Evolutionary conservation across 92 coral and sea anemone species (phyloP).

Genomic region (Parazoanthus swiftii): DNA sequence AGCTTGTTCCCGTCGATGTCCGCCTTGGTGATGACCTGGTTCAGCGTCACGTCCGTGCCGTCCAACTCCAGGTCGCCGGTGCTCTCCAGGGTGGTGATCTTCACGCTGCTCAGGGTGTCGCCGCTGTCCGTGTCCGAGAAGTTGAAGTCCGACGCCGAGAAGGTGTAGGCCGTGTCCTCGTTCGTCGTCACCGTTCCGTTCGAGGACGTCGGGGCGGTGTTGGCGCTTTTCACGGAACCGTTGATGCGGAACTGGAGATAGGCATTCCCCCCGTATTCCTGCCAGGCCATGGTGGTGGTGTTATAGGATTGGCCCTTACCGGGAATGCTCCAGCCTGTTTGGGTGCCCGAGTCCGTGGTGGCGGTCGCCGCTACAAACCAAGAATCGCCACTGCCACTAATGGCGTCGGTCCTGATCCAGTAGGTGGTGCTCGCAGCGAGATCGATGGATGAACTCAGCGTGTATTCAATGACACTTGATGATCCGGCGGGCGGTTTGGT

Average conservation of each 20-base stretch:
- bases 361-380: not conserved
- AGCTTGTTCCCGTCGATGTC: not conserved
- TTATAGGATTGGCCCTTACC: not conserved
- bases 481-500: constrained; percentile 12
- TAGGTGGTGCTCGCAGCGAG: constrained; percentile 17
- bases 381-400: not conserved
- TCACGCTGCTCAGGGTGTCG: not conserved
- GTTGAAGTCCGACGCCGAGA: constrained; percentile 1
- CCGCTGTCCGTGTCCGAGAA: not conserved
- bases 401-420: not conserved
- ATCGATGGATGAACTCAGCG: constrained; percentile 4
- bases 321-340: constrained; percentile 15
- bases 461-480: not conserved
- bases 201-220: not conserved
- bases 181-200: not conserved
- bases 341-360: constrained; percentile 18
- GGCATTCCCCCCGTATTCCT: not conserved
- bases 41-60: not conserved
- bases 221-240: too few relatives aligned
- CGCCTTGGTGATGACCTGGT: not conserved
- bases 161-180: constrained; percentile 1
- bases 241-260: not conserved
- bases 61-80: not conserved
- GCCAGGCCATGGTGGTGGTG: constrained; percentile 14
- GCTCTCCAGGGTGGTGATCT: not conserved